Base-by-base conservation (phyloP, 2,888 invertebrate species). In the Drosophila histrio region DNA sequence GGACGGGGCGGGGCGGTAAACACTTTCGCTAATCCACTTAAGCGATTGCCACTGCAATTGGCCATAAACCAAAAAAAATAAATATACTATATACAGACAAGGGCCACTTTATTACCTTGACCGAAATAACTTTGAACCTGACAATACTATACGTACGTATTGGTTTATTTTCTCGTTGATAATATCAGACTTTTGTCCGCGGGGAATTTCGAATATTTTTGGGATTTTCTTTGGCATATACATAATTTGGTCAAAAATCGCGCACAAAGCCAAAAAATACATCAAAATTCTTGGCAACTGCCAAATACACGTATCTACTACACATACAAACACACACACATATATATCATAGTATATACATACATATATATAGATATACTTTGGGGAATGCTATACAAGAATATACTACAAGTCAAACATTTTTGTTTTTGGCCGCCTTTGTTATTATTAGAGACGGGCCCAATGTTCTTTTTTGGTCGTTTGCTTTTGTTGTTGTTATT, bases 1-100 rank as follows among this genome's bases (percentile, higher is more conserved):
- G 15, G 11, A 41, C 32, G 13, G 13, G 32, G n/a, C 32, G 32
- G 15, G 26, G 13, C 36, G 9, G 22, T 15, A 81, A 87, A 79
- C 83, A 83, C 86, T 87, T 87, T 82, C 68, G 80, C 57, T 86
- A 86, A 83, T 83, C 88, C 86, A 86, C 47, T 83, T 87, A 79
- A 71, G 54, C 63, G 57, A 22, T 50, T 58, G 50, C 38, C 57
- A 60, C 58, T 41, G 59, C 64, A 79, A 64, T 64, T 64, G 46
- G 46, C 46, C 54, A 59, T 66, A 76, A 72, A 39, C n/a, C 57
- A 24, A 38, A 22, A 36, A 19, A 38, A 28, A 26, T 38, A 44
- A 32, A 22, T 17, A 38, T 38, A 32, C n/a, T n/a, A 15, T 21
- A 19, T 28, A 28, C 17, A n/a, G n/a, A 19, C 39, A 26, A 22